Percentiles rank a stretch among this genome's conserved stretches.
Conservation (phyloP, 2,888 invertebrate genomes). For the Gandaritis pyraliata region DNA sequence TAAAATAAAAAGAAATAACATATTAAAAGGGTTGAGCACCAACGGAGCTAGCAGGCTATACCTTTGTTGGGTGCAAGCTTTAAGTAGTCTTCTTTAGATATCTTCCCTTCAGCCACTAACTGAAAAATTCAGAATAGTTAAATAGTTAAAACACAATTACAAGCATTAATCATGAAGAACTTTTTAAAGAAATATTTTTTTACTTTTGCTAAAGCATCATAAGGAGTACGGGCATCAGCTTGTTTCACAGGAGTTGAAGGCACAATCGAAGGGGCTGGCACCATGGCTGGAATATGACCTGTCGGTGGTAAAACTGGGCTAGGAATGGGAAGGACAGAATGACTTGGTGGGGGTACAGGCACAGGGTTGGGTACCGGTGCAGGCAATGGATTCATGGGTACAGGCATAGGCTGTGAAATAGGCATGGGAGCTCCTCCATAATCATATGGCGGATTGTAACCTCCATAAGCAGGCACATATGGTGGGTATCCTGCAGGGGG, state of each 20-base stretch:
- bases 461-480: slow-evolving; percentile 50
- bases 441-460: slow-evolving; percentile 53
- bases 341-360: slow-evolving; percentile 46
- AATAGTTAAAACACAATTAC: slow-evolving; percentile 18
- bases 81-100: slow-evolving; percentile 76
- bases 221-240: slow-evolving; percentile 50
- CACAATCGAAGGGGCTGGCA: slow-evolving; percentile 52
- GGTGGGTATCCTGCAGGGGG: slow-evolving; percentile 31
- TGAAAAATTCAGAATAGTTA: slow-evolving; percentile 65
- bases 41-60: slow-evolving; percentile 42
- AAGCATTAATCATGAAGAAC: slow-evolving; percentile 15
- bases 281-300: slow-evolving; percentile 39
- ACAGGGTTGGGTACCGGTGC: slow-evolving; percentile 49
- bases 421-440: slow-evolving; percentile 52
- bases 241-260: slow-evolving; percentile 42
- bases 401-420: slow-evolving; percentile 38
- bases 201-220: slow-evolving; percentile 79
- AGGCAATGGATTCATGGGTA: slow-evolving; percentile 47
- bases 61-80: slow-evolving; percentile 78
- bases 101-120: slow-evolving; percentile 78
- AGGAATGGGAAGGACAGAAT: slow-evolving; percentile 16
- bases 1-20: background rate
- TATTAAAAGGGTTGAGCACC: background rate
- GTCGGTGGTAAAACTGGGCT: slow-evolving; percentile 43
- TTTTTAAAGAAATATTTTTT: slow-evolving; percentile 39